A percentile compares a stretch with the other conserved stretches of the same genome.
phyloP scores from a whole-genome alignment of 2,888 invertebrate genomes.

The Linyphia triangularis region DNA sequence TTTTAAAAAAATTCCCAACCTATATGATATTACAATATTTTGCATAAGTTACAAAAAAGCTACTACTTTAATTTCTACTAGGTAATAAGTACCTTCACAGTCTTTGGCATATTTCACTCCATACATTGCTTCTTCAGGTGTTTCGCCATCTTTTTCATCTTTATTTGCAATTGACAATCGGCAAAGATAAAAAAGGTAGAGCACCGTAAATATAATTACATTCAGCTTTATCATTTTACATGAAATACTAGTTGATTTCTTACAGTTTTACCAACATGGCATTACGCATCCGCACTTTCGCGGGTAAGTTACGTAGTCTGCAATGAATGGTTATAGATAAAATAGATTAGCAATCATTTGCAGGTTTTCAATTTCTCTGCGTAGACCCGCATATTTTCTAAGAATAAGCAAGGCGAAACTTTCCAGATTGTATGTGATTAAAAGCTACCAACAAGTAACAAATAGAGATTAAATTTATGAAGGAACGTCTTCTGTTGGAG shows the following conservation, averaged over 20 bases:
- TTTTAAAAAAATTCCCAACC: no score
- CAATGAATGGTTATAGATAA: conserved; percentile 48
- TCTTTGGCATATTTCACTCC: conserved; percentile 92
- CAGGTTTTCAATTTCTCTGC: background rate
- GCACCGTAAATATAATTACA: background rate
- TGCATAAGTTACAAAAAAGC: background rate
- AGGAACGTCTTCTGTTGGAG: no score
- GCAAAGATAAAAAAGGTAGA: conserved; percentile 12
- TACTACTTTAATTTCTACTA: background rate
- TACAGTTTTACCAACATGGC: background rate
- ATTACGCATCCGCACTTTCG: background rate
- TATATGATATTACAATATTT: no score
- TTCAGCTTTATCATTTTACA: conserved; percentile 4
- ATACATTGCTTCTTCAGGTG: conserved; percentile 79
- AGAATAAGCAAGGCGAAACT: no score
- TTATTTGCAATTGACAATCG: background rate
- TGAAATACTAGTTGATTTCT: background rate
- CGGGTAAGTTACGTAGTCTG: conserved; percentile 25
- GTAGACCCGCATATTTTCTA: no score
- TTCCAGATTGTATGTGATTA: no score
- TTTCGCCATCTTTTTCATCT: conserved; percentile 35
- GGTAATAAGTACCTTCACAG: conserved; percentile 86
- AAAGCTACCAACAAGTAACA: no score
- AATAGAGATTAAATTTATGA: no score
- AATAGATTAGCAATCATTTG: background rate